Base-by-base conservation (phyloP, 2,797 vertebrate genomes). In the Salmo trutta region DNA sequence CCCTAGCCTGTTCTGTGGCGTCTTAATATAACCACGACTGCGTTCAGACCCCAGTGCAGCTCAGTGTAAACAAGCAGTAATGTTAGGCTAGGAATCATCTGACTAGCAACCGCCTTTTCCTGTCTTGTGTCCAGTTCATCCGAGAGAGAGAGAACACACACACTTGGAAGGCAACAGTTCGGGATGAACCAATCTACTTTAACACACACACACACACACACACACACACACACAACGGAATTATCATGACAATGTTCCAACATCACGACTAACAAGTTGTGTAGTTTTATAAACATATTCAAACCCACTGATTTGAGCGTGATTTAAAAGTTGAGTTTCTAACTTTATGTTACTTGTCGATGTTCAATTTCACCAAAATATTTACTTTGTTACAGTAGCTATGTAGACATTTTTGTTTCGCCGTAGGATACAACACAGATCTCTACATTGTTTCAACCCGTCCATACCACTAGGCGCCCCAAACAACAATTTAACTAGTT, bases 201-300 rank as follows among this genome's bases (percentile, higher is more conserved):
- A 16, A 16, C 31, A 4, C 33, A 16, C 21, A 19, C 51, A 21
- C 31, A 33, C n/a, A n/a, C n/a, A n/a, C 31, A 33, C 31, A 33
- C 31, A 33, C 31, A 33, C 31, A 33, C 33, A 36, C 6, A 52
- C n/a, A 53, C 51, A 41, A n/a, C 24, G 21, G 5, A 27, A 71
- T 7, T 52, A 71, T 24, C 36, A 71, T n/a, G 31, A 36, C 47
- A 64, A n/a, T 27, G 62, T n/a, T 75, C 73, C 74, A 31, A 72
- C 54, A 41, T 59, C 67, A 73, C 75, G 78, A 79, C 83, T 82
- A 76, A 5, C 79, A 52, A 24, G 1, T 64, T 29, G 2, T 41
- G 36, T n/a, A 51, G 21, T 29, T 65, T 29, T 24, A 65, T 65
- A 64, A 64, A 10, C 19, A 19, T 17, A 54, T 17, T 56, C 53